Conservation (phyloP, 2,797 vertebrate genomes). For the Gymnoscopelus braueri region DNA sequence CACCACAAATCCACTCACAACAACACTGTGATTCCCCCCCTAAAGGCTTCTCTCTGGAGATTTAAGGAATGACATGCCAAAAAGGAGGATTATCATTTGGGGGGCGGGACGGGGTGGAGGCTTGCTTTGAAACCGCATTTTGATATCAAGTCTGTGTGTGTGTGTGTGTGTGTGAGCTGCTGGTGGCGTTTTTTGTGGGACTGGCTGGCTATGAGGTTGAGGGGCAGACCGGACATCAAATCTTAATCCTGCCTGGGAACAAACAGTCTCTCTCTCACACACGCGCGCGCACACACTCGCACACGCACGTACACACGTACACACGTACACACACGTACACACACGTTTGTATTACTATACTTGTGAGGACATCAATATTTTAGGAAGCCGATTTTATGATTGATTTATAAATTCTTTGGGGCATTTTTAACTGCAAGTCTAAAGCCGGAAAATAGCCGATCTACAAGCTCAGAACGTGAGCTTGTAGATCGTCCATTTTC, state of each 20-base stretch:
- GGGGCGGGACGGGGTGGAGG: slow-evolving; percentile 22
- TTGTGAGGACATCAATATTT: too few relatives aligned
- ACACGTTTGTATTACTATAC: too few relatives aligned
- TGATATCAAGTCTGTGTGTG: slow-evolving; percentile 30
- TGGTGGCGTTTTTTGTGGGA: slow-evolving; percentile 2
- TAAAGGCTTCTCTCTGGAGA: slow-evolving; percentile 39
- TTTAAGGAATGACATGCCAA: slow-evolving; percentile 33
- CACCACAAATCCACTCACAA: slow-evolving; percentile 7
- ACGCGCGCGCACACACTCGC: slow-evolving; percentile 2
- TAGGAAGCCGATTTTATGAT: too few relatives aligned
- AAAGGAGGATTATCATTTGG: slow-evolving; percentile 49
- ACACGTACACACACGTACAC: background rate
- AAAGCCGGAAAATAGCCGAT: too few relatives aligned
- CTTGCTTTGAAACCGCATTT: slow-evolving; percentile 29
- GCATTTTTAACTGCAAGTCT: too few relatives aligned
- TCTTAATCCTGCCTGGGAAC: background rate
- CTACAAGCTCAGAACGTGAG: too few relatives aligned
- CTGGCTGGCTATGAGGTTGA: background rate
- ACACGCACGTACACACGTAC: slow-evolving; percentile 10
- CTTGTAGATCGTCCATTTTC: too few relatives aligned
- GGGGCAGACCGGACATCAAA: slow-evolving; percentile 5
- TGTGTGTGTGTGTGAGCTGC: slow-evolving; percentile 3
- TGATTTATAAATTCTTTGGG: too few relatives aligned
- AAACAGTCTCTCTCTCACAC: background rate
- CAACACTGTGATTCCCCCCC: slow-evolving; percentile 34